Percentiles rank a stretch among this genome's conserved stretches.
Evolutionary conservation across 1,140 invertebrate genomes (phyloP).

Genomic region (Sycophaga agraensis): DNA sequence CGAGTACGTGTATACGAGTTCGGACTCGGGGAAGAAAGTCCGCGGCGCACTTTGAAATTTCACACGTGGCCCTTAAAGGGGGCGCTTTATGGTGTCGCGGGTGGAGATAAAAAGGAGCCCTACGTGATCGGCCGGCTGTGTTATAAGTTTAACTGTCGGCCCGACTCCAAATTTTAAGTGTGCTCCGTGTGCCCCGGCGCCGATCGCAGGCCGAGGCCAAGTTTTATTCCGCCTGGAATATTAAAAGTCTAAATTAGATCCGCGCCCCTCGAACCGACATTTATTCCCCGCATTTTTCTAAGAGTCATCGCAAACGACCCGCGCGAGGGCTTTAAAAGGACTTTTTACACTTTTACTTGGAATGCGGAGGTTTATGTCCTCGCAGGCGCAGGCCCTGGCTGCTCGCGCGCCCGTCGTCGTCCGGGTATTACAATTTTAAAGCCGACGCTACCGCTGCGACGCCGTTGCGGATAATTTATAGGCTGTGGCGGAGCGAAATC

Average conservation of each 20-base stretch:
- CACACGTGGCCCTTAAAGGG: constrained; percentile 4
- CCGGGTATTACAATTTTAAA: too few species aligned
- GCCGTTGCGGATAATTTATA: too few species aligned
- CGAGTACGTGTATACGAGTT: constrained; percentile 14
- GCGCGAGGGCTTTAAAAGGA: constrained; percentile 1
- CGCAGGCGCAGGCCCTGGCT: too few species aligned
- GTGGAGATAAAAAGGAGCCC: constrained; percentile 17
- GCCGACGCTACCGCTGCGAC: too few species aligned
- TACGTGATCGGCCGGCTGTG: constrained; percentile 23
- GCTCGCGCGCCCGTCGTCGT: too few species aligned
- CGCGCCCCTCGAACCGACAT: not conserved
- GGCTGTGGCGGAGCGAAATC: too few species aligned
- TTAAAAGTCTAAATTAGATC: constrained; percentile 28
- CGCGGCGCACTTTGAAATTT: constrained; percentile 24
- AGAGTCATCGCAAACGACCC: constrained; percentile 13
- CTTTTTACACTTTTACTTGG: constrained; percentile 6
- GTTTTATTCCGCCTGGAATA: constrained; percentile 23
- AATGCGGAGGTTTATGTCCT: too few species aligned
- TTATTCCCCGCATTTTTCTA: constrained; percentile 1
- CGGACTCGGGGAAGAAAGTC: not conserved
- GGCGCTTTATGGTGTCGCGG: constrained; percentile 25
- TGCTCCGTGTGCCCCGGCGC: not conserved
- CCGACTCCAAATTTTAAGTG: constrained; percentile 25
- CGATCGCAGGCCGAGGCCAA: too few species aligned
- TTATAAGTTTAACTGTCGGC: constrained; percentile 27